Percentiles rank a stretch among this genome's conserved stretches.
phyloP scores from a whole-genome alignment of 2,113 vertebrate species.

The Crotalus tigris region DNA sequence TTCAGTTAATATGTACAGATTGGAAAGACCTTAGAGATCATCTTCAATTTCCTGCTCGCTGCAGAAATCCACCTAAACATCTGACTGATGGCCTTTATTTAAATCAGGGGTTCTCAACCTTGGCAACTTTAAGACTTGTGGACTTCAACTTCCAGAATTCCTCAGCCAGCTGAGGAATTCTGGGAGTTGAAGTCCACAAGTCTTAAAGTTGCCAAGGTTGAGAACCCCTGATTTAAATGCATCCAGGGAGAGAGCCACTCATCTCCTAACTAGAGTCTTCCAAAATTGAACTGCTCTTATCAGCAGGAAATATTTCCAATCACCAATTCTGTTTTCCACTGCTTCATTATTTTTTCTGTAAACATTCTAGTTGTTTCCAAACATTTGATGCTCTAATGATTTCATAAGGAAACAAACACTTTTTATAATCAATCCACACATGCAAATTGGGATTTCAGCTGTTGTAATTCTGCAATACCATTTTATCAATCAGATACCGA shows the following conservation, averaged over 20 bases:
- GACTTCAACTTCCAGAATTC: too few species aligned
- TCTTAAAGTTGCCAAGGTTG: too few species aligned
- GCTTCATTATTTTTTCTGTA: background rate
- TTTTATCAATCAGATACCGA: background rate
- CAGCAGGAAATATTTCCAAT: background rate
- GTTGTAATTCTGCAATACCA: background rate
- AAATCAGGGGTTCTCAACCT: background rate
- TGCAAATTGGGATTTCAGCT: background rate
- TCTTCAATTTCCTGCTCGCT: background rate
- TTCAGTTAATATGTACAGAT: background rate
- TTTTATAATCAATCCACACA: background rate
- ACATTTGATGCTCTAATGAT: background rate
- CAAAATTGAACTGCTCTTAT: background rate
- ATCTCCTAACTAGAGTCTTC: background rate
- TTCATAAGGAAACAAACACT: background rate
- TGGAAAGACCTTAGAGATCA: background rate
- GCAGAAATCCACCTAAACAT: background rate
- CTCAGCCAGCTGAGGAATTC: too few species aligned
- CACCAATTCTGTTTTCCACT: background rate
- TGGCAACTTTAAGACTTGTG: too few species aligned
- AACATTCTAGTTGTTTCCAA: background rate
- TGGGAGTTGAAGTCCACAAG: too few species aligned
- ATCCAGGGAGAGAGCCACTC: background rate
- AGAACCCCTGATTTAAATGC: background rate
- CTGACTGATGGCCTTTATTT: background rate